phyloP scores from a whole-genome alignment of 1,140 invertebrate species.

The Colletes latitarsis region DNA sequence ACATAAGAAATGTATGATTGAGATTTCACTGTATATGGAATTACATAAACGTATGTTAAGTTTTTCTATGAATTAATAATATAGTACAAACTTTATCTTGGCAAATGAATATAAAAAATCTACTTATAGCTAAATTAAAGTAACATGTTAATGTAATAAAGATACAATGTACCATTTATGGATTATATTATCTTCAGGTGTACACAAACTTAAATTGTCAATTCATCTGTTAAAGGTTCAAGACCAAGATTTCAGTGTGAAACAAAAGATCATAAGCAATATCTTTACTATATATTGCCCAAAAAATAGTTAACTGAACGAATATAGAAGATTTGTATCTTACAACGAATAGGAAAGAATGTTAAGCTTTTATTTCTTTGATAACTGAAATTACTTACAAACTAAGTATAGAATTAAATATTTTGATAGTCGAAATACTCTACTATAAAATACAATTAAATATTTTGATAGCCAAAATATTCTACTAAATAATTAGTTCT shows the following conservation, averaged over 20 bases:
- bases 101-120: slow-evolving; percentile 43
- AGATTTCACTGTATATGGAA: slow-evolving; percentile 48
- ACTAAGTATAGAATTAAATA: not conserved
- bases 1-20: slow-evolving; percentile 33
- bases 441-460: not conserved
- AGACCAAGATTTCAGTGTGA: slow-evolving; percentile 56
- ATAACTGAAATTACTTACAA: not conserved
- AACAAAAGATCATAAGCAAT: not conserved
- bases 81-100: slow-evolving; percentile 12
- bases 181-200: slow-evolving; percentile 30
- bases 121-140: slow-evolving; percentile 48
- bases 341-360: not conserved
- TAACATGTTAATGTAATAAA: slow-evolving; percentile 28
- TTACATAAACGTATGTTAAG: slow-evolving; percentile 39
- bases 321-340: not conserved
- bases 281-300: not conserved
- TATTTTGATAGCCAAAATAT: not conserved
- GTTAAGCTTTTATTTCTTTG: not conserved
- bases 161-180: slow-evolving; percentile 9
- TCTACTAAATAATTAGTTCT: not conserved
- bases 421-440: not conserved
- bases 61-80: slow-evolving; percentile 35
- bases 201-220: slow-evolving; percentile 26
- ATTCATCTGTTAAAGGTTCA: slow-evolving; percentile 27
- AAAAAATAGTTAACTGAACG: not conserved